These are phyloP conservation scores for Hipposideros larvatus DNA, from an alignment of 2,797 vertebrate genomes.

Conservation along the genomic window DNA sequence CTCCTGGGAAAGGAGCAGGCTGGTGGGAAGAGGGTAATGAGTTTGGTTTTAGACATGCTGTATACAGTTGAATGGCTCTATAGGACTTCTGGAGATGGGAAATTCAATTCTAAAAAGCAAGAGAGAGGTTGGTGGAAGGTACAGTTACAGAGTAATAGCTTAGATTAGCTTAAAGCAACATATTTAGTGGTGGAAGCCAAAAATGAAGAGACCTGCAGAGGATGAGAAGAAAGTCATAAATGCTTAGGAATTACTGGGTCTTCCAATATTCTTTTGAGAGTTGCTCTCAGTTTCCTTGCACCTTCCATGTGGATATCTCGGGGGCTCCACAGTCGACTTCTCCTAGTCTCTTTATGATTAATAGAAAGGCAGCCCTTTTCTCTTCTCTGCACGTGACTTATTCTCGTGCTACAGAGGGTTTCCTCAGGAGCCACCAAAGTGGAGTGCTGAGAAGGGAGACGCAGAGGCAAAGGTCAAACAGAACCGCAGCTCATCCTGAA, in stretches of 20 bases:
- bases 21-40: not conserved
- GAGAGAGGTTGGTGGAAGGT: not conserved
- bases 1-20: not conserved
- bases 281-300: not conserved
- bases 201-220: not conserved
- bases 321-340: not conserved
- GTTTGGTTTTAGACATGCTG: not conserved
- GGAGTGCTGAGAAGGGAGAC: not conserved
- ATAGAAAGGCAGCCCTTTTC: not conserved
- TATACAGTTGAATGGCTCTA: not conserved
- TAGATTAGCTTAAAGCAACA: not conserved
- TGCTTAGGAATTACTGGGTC: not conserved
- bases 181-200: not conserved
- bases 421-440: not conserved
- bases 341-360: too few relatives aligned
- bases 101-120: not conserved
- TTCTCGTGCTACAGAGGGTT: not conserved
- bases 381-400: not conserved
- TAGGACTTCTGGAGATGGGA: not conserved
- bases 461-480: not conserved
- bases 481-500: not conserved
- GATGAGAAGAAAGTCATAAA: not conserved
- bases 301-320: not conserved
- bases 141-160: not conserved
- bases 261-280: not conserved